phyloP scores from a whole-genome alignment of 1,140 invertebrate genomes.

The Micrasema longulum region DNA sequence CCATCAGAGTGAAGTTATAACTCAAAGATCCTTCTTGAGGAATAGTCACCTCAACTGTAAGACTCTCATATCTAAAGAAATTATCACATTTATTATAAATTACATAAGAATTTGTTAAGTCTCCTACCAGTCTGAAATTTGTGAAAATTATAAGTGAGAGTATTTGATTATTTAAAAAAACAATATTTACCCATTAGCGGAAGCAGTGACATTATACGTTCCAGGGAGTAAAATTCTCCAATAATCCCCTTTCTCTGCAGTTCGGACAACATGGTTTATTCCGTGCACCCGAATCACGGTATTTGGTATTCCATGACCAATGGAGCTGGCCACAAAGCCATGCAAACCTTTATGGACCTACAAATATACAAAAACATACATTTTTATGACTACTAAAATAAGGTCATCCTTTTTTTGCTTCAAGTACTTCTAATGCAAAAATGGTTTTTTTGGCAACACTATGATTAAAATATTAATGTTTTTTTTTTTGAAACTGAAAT shows the following conservation, averaged over 20 bases:
- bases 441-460: too few species aligned
- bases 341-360: conserved; percentile 90
- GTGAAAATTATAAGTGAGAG: too few species aligned
- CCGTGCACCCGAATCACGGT: conserved; percentile 82
- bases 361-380: conserved; percentile 44
- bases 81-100: conserved; percentile 39
- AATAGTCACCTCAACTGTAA: conserved; percentile 74
- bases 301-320: conserved; percentile 77
- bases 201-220: conserved; percentile 84
- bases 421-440: too few species aligned
- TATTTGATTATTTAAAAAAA: not conserved
- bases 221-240: conserved; percentile 93
- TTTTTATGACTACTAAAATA: too few species aligned
- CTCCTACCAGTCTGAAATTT: too few species aligned
- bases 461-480: too few species aligned
- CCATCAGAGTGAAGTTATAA: conserved; percentile 85
- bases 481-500: too few species aligned
- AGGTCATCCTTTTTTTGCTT: too few species aligned
- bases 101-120: too few species aligned
- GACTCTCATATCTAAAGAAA: conserved; percentile 72
- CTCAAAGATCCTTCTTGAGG: conserved; percentile 71
- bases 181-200: conserved; percentile 71
- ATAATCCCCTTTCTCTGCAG: conserved; percentile 87
- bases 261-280: conserved; percentile 77
- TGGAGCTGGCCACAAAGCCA: conserved; percentile 86